Conservation (phyloP, 2,113 vertebrate species). For the Salvelinus namaycush region DNA sequence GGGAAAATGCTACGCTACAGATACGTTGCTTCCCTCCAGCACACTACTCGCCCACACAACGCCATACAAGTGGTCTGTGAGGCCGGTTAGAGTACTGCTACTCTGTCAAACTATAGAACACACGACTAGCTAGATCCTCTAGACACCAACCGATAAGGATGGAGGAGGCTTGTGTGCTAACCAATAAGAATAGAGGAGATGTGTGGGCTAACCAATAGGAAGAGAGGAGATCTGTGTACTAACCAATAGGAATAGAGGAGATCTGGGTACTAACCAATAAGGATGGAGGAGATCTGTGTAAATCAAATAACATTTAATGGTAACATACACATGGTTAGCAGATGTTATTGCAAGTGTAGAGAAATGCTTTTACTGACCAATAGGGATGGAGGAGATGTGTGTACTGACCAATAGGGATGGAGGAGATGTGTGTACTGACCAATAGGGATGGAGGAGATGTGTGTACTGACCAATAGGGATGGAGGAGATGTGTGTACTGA, state of each 20-base stretch:
- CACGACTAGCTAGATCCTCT: too few relatives aligned
- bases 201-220: neutral
- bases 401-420: neutral
- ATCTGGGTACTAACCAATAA: neutral
- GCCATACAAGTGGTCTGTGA: too few relatives aligned
- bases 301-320: too few relatives aligned
- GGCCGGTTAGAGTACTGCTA: too few relatives aligned
- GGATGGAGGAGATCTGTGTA: neutral
- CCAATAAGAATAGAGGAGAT: constrained; percentile 53
- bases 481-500: constrained; percentile 51
- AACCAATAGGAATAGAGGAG: neutral
- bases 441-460: constrained; percentile 51
- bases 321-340: too few relatives aligned
- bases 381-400: too few relatives aligned
- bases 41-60: too few relatives aligned
- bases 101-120: too few relatives aligned
- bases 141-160: neutral
- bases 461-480: neutral
- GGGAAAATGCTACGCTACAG: too few relatives aligned
- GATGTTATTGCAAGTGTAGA: too few relatives aligned
- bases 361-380: too few relatives aligned
- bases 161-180: constrained; percentile 53
- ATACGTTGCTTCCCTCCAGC: too few relatives aligned
- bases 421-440: constrained; percentile 70
- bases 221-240: constrained; percentile 26